Conservation (phyloP, 2,113 vertebrate genomes). For the Pristiophorus japonicus region DNA sequence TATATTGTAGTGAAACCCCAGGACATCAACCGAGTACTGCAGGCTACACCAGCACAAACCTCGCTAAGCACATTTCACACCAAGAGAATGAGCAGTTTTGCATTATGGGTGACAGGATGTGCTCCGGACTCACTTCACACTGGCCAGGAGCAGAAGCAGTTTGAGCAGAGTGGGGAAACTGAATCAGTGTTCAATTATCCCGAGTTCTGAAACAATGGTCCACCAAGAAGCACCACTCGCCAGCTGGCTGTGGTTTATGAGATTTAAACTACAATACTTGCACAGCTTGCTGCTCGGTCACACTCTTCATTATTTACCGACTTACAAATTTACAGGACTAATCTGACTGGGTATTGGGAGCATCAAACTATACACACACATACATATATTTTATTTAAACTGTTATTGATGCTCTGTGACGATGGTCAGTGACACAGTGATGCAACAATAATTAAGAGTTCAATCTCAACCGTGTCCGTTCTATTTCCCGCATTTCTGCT, state of each 20-base stretch:
- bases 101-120: neutral
- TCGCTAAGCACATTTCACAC: neutral
- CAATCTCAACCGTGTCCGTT: too few species aligned
- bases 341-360: neutral
- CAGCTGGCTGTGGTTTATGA: neutral
- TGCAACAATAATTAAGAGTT: too few species aligned
- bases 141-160: neutral
- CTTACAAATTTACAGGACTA: neutral
- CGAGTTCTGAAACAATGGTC: neutral
- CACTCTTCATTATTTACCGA: neutral
- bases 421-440: too few species aligned
- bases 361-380: neutral
- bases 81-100: neutral
- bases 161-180: neutral
- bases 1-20: too few species aligned
- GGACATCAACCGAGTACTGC: neutral
- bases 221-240: neutral
- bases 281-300: neutral
- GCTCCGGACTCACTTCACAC: neutral
- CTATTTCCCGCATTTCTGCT: too few species aligned
- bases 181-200: neutral
- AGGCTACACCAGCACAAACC: neutral
- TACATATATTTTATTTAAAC: neutral
- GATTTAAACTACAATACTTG: neutral
- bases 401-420: neutral